phyloP scores from a whole-genome alignment of 2,113 vertebrate genomes.

The Takifugu bimaculatus region DNA sequence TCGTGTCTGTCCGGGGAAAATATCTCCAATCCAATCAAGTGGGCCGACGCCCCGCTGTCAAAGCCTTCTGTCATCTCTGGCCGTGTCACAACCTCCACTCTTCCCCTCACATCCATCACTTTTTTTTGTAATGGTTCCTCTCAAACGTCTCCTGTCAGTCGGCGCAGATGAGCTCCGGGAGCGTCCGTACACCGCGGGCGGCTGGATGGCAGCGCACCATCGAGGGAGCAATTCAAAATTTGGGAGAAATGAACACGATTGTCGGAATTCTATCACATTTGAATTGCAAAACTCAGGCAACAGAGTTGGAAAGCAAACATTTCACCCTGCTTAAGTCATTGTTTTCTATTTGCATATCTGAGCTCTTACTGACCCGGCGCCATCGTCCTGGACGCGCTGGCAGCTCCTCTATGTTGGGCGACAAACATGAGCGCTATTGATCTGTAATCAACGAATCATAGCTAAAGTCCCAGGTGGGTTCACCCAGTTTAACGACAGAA shows the following conservation, averaged over 20 bases:
- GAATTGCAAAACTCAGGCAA: too few species aligned
- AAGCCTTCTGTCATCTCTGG: slow-evolving; percentile 47
- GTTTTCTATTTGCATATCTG: background rate
- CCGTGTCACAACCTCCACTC: slow-evolving; percentile 47
- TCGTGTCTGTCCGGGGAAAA: slow-evolving; percentile 42
- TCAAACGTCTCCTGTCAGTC: slow-evolving; percentile 21
- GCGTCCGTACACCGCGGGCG: background rate
- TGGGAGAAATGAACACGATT: background rate
- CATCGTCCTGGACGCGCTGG: slow-evolving; percentile 27
- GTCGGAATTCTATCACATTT: background rate
- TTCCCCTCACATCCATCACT: slow-evolving; percentile 47
- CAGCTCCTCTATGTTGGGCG: slow-evolving; percentile 54
- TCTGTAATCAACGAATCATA: slow-evolving; percentile 54
- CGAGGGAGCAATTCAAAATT: too few species aligned
- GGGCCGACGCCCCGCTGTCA: slow-evolving; percentile 20
- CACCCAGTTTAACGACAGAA: slow-evolving; percentile 38
- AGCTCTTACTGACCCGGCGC: slow-evolving; percentile 2
- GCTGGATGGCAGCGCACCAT: background rate
- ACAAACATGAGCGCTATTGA: slow-evolving; percentile 42
- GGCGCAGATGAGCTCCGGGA: background rate
- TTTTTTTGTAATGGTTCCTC: slow-evolving; percentile 32
- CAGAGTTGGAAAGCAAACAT: too few species aligned
- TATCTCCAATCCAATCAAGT: slow-evolving; percentile 49
- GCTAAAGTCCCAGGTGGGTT: slow-evolving; percentile 41
- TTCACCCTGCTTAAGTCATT: background rate